phyloP scores from a whole-genome alignment of 2,113 vertebrate genomes.

The Henicopernis longicauda region DNA sequence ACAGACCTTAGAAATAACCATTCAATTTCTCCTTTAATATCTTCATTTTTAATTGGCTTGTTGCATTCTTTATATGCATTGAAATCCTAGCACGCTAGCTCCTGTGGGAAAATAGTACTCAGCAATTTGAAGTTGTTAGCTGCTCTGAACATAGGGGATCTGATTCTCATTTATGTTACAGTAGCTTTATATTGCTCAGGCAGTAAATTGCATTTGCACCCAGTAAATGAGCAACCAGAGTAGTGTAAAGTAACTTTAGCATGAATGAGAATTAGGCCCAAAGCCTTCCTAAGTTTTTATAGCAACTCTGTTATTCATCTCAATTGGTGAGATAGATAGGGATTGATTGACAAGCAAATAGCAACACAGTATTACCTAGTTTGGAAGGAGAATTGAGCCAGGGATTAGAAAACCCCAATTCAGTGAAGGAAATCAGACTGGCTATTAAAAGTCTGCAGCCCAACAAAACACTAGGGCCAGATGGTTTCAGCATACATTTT shows the following conservation, averaged over 20 bases:
- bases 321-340: slow-evolving; percentile 63
- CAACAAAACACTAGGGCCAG: slow-evolving; percentile 63
- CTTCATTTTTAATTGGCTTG: slow-evolving; percentile 59
- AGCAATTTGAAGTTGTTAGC: slow-evolving; percentile 47
- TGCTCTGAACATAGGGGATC: slow-evolving; percentile 53
- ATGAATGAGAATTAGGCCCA: slow-evolving; percentile 53
- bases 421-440: slow-evolving; percentile 62
- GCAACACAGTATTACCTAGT: slow-evolving; percentile 39
- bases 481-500: slow-evolving; percentile 68
- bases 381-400: slow-evolving; percentile 57
- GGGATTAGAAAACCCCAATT: slow-evolving; percentile 68
- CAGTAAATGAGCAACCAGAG: slow-evolving; percentile 24
- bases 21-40: slow-evolving; percentile 46
- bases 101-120: slow-evolving; percentile 49
- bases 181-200: slow-evolving; percentile 43
- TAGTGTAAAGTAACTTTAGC: slow-evolving; percentile 39
- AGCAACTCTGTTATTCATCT: slow-evolving; percentile 62
- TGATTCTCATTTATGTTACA: slow-evolving; percentile 57
- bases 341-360: slow-evolving; percentile 68
- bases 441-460: slow-evolving; percentile 61
- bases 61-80: slow-evolving; percentile 42
- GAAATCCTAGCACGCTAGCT: neutral
- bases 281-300: slow-evolving; percentile 56
- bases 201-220: slow-evolving; percentile 57
- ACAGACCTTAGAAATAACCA: slow-evolving; percentile 37